Evolutionary conservation across 2,113 vertebrate species (phyloP), one percentile per base, ranked within the genome.

Genomic region (Gymnocephalus cernua): DNA sequence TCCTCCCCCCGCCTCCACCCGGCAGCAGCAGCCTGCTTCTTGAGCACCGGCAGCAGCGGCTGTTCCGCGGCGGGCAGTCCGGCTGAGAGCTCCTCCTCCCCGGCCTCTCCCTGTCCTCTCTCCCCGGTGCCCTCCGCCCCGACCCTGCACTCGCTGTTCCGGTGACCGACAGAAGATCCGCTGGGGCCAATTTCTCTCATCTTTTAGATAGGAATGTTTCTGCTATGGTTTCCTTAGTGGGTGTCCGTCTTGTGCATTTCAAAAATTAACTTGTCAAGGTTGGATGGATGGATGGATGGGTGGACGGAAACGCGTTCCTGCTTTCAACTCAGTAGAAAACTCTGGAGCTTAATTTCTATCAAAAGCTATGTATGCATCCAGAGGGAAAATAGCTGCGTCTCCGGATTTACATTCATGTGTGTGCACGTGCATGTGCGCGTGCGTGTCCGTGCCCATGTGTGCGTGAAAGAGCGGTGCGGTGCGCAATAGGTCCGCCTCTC

Each of bases 131-230:
- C 92, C 84, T 88, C 92, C 80, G 88, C 86, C 89, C 91, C 74
- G 82, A 92, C 88, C 86, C 91, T 74, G 78, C 80, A 66, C 89
- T 85, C 82, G 74, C 89, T 59, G 78, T 74, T 83, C 92, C 84
- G 90, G 89, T 91, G 92, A 91, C 92, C 89, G 86, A 88, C 92
- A 79, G 82, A 79, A 88, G 85, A 90, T 92, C 86, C 88, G 74
- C 88, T 91, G 82, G 32, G 89, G 88, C 80, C 86, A 89, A 86
- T 85, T 88, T 82, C 93, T 94, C 91, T 94, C 95, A 95, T 95
- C 89, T 94, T 95, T 95, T 92, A 89, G 74, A 90, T 69, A 80
- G 88, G 54, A 83, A 86, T 83, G 82, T 91, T 74, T 87, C 83
- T 83, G 86, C 74, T 77, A 69, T 86, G 84, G 57, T 77, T 61